phyloP scores from a whole-genome alignment of 2,888 invertebrate species.

The Synergus laeviventris region DNA sequence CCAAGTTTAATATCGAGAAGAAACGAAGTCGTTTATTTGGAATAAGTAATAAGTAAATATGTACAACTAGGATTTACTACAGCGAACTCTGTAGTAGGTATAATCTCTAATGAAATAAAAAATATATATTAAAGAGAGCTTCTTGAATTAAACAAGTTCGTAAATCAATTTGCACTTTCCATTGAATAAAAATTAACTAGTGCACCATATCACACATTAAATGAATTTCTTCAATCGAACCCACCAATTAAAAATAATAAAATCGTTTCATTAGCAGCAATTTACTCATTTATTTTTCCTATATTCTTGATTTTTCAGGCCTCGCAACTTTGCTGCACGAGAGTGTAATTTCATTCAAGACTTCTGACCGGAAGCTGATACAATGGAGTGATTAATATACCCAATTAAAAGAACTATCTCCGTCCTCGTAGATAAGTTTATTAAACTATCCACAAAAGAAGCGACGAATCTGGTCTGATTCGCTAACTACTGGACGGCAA shows the following conservation, averaged over 20 bases:
- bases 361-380: slow-evolving; percentile 22
- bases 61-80: background rate
- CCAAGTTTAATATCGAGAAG: slow-evolving; percentile 31
- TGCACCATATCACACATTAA: background rate
- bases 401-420: slow-evolving; percentile 26
- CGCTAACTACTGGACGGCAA: slow-evolving; percentile 62
- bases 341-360: slow-evolving; percentile 5
- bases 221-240: background rate
- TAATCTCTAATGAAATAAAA: background rate
- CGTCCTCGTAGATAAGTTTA: slow-evolving; percentile 29
- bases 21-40: slow-evolving; percentile 30
- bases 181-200: background rate
- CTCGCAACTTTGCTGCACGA: background rate
- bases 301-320: background rate
- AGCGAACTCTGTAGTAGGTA: background rate
- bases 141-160: background rate
- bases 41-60: slow-evolving; percentile 31
- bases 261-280: background rate
- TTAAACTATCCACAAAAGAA: slow-evolving; percentile 39
- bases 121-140: background rate
- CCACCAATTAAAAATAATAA: background rate
- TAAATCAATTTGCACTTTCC: background rate
- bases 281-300: background rate
- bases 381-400: slow-evolving; percentile 33
- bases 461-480: slow-evolving; percentile 49